phyloP scores from a whole-genome alignment of 92 coral and sea anemone species.

The Palythoa caribaeorum region DNA sequence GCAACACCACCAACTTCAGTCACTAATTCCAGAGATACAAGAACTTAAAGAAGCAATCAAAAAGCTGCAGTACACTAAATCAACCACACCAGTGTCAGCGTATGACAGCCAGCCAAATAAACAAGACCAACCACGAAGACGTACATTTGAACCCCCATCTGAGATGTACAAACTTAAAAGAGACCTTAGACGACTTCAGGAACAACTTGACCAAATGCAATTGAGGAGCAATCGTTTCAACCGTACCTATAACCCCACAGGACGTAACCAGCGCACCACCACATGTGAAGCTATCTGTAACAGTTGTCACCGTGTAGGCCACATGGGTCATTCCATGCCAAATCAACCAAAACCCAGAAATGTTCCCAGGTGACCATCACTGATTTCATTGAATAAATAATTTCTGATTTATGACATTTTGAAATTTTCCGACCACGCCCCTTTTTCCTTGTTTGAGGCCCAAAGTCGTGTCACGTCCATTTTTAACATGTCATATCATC shows the following conservation, averaged over 20 bases:
- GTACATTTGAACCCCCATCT: neutral
- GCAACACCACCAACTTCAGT: neutral
- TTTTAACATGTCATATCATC: too few relatives aligned
- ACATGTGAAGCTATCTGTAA: neutral
- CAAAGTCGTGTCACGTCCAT: too few relatives aligned
- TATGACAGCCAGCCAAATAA: neutral
- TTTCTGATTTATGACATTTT: too few relatives aligned
- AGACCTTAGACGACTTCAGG: constrained; percentile 3
- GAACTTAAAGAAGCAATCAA: constrained; percentile 2
- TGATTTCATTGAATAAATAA: too few relatives aligned
- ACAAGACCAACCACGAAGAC: neutral
- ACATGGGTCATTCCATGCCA: neutral
- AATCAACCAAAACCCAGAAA: too few relatives aligned
- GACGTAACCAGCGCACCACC: constrained; percentile 3
- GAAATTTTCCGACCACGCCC: too few relatives aligned
- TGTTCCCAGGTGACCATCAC: too few relatives aligned
- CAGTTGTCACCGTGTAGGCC: neutral
- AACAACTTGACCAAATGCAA: neutral
- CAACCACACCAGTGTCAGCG: neutral
- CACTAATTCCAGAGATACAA: constrained; percentile 8
- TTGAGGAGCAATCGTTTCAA: neutral
- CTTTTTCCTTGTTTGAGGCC: too few relatives aligned
- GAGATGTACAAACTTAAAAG: neutral
- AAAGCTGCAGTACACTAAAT: neutral
- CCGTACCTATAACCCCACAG: neutral